Evolutionary conservation across 1,140 invertebrate genomes (phyloP), one percentile per base, ranked within the genome.

Genomic region (Oedothorax gibbosus): DNA sequence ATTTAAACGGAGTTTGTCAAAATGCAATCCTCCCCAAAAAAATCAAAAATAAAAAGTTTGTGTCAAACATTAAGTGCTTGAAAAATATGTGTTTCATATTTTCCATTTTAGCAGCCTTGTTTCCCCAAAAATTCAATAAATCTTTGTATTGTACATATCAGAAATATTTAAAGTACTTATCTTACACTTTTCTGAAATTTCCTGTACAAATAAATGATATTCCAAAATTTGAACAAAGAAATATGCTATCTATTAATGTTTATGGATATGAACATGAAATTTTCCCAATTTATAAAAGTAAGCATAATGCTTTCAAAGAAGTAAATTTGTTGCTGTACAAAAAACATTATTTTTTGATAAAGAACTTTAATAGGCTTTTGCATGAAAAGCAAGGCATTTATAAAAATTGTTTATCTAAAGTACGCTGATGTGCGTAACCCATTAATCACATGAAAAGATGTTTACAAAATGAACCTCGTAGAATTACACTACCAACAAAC

Each of bases 1-100:
- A 51, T 20, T 9, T 51, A 77, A 79, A 20, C n/a, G 50, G 76
- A 0, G 62, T 62, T 11, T 79, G 76, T 68, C 53, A 20, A 12
- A 0, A 56, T n/a, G 35, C 66, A 2, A 7, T 4, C 66, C 66
- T 78, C 51, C 75, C 60, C 18, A 50, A 49, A 65, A 65, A 10
- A 5, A 65, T 78, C 20, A 79, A 56, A 79, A 68, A 79, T 56
- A 79, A 79, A 54, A 79, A 79, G 35, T 66, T 9, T 54, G 20
- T 79, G 20, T 5, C 68, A 9, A 66, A 79, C 35, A 56, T 79
- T 35, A 20, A 68, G 11, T 79, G 64, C 11, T 49, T 35, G n/a
- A 62, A 68, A 15, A 66, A 79, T 68, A 35, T 66, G 60, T 68
- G n/a, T n/a, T 79, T 68, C 68, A 0, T 79, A 21, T 68, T 66